phyloP scores from a whole-genome alignment of 2,888 invertebrate species.

The Lasioglossum figueresi region DNA sequence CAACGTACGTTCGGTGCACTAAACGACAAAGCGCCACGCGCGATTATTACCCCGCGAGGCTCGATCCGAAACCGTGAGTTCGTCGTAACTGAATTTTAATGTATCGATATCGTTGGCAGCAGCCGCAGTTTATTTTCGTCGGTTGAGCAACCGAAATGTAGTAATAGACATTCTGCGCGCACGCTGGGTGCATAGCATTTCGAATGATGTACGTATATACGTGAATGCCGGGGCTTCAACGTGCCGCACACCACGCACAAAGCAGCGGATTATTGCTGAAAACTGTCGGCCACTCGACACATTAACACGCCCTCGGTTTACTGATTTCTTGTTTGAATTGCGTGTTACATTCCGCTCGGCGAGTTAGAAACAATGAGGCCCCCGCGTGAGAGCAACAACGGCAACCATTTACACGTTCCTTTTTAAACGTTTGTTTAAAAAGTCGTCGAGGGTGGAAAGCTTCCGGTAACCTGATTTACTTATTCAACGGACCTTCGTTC shows the following conservation, averaged over 20 bases:
- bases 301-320: constrained; percentile 2
- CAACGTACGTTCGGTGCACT: constrained; percentile 6
- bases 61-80: background rate
- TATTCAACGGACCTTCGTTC: background rate
- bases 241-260: background rate
- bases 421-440: background rate
- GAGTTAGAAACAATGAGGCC: constrained; percentile 2
- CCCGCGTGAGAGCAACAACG: background rate
- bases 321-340: constrained; percentile 1
- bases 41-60: background rate
- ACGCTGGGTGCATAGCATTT: background rate
- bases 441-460: background rate
- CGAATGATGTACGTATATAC: background rate
- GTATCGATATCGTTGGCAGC: constrained; percentile 25
- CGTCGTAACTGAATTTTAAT: background rate
- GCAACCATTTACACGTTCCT: background rate
- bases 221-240: background rate
- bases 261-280: constrained; percentile 9
- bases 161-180: constrained; percentile 30
- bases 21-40: background rate
- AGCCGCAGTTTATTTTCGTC: constrained; percentile 37
- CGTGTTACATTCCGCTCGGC: constrained; percentile 3
- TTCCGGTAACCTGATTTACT: background rate
- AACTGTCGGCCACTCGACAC: constrained; percentile 9
- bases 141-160: constrained; percentile 37